Evolutionary conservation across 64 coral and sea anemone genomes (phyloP).

Genomic region (Stichodactyla helianthus): DNA sequence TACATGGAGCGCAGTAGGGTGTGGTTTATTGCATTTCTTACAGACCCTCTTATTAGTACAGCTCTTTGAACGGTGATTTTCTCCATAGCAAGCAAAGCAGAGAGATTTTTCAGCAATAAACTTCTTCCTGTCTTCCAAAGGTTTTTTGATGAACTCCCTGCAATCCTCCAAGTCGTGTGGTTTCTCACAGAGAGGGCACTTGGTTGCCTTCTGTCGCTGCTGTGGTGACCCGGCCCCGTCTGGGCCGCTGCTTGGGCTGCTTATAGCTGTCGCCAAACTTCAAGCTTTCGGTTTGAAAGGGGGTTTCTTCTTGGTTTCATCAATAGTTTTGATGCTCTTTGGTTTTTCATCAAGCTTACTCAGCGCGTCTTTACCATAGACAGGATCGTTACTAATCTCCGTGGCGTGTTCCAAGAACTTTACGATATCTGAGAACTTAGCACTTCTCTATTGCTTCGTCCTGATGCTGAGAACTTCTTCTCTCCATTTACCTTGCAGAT

Average conservation of each 20-base stretch:
- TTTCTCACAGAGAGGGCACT: slow-evolving; percentile 29
- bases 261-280: background rate
- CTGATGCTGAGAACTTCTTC: slow-evolving; percentile 22
- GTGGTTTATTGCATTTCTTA: slow-evolving; percentile 28
- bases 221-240: background rate
- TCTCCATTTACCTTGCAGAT: slow-evolving; percentile 40
- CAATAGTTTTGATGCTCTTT: background rate
- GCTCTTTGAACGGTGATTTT: slow-evolving; percentile 40
- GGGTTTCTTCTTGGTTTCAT: background rate
- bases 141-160: slow-evolving; percentile 36
- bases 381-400: slow-evolving; percentile 38
- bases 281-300: background rate
- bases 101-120: slow-evolving; percentile 37
- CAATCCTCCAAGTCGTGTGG: slow-evolving; percentile 63
- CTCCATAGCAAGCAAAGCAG: slow-evolving; percentile 65
- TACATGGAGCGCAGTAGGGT: slow-evolving; percentile 49
- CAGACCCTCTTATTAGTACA: slow-evolving; percentile 49
- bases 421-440: background rate
- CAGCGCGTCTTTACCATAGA: slow-evolving; percentile 40
- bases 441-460: background rate
- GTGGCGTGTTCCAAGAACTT: slow-evolving; percentile 37
- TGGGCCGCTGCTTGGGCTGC: background rate
- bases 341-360: background rate
- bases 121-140: slow-evolving; percentile 62
- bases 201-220: background rate